Conservation (phyloP, 2,113 vertebrate genomes). For the Aegotheles bennettii region DNA sequence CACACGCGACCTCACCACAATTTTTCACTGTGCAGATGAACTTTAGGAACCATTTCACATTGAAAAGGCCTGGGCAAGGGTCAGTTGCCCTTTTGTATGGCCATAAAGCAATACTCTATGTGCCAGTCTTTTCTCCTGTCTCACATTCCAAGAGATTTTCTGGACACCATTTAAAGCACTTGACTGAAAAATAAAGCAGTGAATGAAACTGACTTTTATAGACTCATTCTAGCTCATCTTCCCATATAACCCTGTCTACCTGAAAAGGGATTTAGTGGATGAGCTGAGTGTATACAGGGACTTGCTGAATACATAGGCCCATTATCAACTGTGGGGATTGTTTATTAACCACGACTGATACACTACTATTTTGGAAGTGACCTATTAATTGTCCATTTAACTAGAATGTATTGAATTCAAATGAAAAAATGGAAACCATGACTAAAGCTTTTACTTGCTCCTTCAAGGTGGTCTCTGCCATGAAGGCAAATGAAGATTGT, state of each 20-base stretch:
- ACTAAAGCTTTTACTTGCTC: conserved; percentile 90
- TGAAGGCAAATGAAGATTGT: conserved; percentile 78
- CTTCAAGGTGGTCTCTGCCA: conserved; percentile 83
- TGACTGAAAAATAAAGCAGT: conserved; percentile 92
- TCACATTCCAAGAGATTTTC: conserved; percentile 84
- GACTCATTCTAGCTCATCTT: conserved; percentile 98
- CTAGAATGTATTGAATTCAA: conserved; percentile 86
- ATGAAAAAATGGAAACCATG: conserved; percentile 88
- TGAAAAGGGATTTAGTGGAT: conserved; percentile 88
- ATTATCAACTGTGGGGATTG: conserved; percentile 77
- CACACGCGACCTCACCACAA: conserved; percentile 94
- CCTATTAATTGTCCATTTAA: conserved; percentile 97
- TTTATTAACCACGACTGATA: conserved; percentile 80
- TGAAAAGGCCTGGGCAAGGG: conserved; percentile 80
- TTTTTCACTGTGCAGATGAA: conserved; percentile 96
- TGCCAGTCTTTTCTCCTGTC: conserved; percentile 86
- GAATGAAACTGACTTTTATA: conserved; percentile 99
- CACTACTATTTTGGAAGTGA: conserved; percentile 84
- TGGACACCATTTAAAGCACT: conserved; percentile 82
- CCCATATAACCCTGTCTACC: conserved; percentile 89
- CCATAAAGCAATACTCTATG: conserved; percentile 79
- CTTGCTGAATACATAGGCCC: conserved; percentile 77
- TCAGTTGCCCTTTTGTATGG: conserved; percentile 82
- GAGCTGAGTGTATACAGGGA: conserved; percentile 82
- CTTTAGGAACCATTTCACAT: conserved; percentile 80